These are phyloP conservation scores for Grammomys surdaster DNA, from an alignment of 2,113 vertebrate species.

Conservation along the genomic window DNA sequence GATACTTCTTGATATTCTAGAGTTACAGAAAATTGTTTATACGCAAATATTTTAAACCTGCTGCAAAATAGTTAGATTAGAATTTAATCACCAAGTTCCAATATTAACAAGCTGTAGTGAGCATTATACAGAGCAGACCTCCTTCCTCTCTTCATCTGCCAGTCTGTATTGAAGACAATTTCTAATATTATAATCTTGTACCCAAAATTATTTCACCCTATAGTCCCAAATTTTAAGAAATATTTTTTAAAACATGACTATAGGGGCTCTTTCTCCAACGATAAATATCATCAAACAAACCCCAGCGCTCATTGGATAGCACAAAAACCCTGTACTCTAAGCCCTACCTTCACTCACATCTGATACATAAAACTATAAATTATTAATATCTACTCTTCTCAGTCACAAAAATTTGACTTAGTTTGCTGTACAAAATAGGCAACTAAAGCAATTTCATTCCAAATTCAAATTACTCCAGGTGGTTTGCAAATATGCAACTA, in stretches of 20 bases:
- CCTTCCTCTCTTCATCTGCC: not conserved
- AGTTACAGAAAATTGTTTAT: not conserved
- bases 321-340: not conserved
- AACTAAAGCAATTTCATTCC: not conserved
- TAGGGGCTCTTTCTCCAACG: not conserved
- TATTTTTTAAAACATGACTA: not conserved
- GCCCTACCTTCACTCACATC: not conserved
- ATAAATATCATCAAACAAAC: not conserved
- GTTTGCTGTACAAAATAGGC: not conserved
- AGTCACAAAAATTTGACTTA: not conserved
- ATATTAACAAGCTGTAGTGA: not conserved
- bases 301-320: not conserved
- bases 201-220: not conserved
- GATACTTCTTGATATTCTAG: not conserved
- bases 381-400: not conserved
- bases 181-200: not conserved
- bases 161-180: not conserved
- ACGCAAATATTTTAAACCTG: not conserved
- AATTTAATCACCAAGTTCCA: not conserved
- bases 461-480: not conserved
- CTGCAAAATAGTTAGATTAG: constrained; percentile 8
- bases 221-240: not conserved
- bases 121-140: not conserved
- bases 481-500: not conserved
- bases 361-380: not conserved